Evolutionary conservation across 2,888 invertebrate species (phyloP).

Genomic region (Lysandra bellargus): DNA sequence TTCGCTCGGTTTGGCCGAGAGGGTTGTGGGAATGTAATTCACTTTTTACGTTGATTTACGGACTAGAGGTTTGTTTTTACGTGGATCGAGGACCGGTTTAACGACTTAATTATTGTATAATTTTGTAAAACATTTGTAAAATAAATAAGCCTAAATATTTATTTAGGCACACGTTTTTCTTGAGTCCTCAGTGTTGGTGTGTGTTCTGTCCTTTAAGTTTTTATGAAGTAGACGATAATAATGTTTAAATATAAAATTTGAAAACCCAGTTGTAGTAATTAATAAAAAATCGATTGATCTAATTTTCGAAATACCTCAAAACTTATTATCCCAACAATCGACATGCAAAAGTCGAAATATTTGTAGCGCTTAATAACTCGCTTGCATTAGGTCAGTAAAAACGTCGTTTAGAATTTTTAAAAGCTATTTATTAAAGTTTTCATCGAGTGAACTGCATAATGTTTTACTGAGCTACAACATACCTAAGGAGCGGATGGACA

Average conservation of each 20-base stretch:
- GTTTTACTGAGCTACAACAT: constrained; percentile 52
- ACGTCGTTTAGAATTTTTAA: constrained; percentile 60
- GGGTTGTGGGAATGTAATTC: constrained; percentile 61
- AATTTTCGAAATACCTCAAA: not conserved
- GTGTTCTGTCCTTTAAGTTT: not conserved
- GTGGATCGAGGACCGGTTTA: constrained; percentile 19
- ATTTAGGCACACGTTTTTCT: constrained; percentile 7
- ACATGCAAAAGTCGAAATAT: constrained; percentile 36
- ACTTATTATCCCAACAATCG: constrained; percentile 37
- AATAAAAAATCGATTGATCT: not conserved
- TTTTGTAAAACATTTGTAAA: not conserved
- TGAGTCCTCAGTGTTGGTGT: not conserved
- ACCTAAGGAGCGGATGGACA: not conserved
- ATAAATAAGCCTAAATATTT: constrained; percentile 16
- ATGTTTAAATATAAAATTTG: not conserved
- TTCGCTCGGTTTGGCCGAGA: constrained; percentile 56
- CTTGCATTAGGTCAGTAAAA: constrained; percentile 13
- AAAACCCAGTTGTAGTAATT: not conserved
- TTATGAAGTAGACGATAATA: not conserved
- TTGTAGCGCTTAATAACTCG: constrained; percentile 32
- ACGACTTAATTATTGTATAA: constrained; percentile 29
- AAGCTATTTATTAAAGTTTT: constrained; percentile 74
- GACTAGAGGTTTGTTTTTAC: constrained; percentile 43
- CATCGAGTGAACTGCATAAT: constrained; percentile 67
- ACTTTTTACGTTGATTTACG: constrained; percentile 60